Percentiles rank a stretch among this genome's conserved stretches.
These are phyloP conservation scores for Corvus moneduloides DNA, from an alignment of 2,113 vertebrate genomes.

Conservation along the genomic window DNA sequence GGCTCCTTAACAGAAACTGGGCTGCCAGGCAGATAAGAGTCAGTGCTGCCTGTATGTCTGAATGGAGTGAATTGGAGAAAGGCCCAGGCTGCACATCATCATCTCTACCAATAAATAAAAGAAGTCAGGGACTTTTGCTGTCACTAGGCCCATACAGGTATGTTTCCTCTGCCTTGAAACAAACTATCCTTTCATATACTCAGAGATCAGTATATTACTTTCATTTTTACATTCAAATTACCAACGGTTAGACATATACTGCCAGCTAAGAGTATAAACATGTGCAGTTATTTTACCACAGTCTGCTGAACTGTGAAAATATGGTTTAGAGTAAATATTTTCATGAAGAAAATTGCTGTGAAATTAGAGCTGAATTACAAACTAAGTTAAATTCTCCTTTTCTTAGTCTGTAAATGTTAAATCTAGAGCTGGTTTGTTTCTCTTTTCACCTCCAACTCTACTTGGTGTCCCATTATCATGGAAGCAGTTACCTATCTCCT, in stretches of 20 bases:
- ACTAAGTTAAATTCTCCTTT: background rate
- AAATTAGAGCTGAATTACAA: background rate
- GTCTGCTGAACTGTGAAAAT: background rate
- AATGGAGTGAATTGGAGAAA: background rate
- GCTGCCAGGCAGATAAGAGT: too few relatives aligned
- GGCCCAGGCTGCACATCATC: background rate
- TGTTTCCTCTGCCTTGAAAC: background rate
- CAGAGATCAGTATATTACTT: background rate
- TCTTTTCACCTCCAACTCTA: background rate
- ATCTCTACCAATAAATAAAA: background rate
- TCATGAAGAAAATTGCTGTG: background rate
- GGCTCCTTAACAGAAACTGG: background rate
- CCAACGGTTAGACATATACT: background rate
- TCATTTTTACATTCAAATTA: background rate
- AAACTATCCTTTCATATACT: background rate
- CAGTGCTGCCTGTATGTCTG: background rate
- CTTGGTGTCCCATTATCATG: constrained; percentile 21
- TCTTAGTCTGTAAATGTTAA: background rate
- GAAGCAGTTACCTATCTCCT: constrained; percentile 12
- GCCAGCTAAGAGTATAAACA: background rate
- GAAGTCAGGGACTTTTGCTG: background rate
- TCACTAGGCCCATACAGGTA: background rate
- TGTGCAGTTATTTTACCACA: background rate
- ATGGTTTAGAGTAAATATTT: background rate
- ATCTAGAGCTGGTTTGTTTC: background rate